Evolutionary conservation across 2,888 invertebrate genomes (phyloP).

Genomic region (Stenoptilia bipunctidactyla): DNA sequence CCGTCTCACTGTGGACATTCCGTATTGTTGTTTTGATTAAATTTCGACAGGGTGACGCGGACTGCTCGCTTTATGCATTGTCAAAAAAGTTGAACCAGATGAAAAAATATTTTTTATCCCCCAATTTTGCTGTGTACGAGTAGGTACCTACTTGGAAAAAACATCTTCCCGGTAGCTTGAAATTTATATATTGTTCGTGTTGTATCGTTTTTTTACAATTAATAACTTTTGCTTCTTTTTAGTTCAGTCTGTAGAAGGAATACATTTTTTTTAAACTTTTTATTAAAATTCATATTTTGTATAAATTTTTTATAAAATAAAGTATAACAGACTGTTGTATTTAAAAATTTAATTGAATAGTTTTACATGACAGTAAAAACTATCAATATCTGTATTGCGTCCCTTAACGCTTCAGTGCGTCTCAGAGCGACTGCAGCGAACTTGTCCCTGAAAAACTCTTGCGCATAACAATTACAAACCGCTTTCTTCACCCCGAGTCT

Average conservation of each 20-base stretch:
- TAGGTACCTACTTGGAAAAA: not conserved
- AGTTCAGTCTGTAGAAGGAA: no score
- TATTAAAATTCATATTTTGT: no score
- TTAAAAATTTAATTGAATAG: no score
- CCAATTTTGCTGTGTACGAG: conserved; percentile 3
- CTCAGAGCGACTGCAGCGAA: conserved; percentile 24
- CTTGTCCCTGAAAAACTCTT: conserved; percentile 42
- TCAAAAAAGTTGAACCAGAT: conserved; percentile 27
- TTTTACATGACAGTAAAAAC: no score
- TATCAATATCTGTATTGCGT: conserved; percentile 12
- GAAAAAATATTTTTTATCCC: conserved; percentile 25
- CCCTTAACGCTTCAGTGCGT: conserved; percentile 39
- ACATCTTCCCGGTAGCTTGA: not conserved
- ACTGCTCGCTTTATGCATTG: conserved; percentile 44
- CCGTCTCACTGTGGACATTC: conserved; percentile 29
- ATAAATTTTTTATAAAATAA: no score
- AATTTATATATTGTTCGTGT: not conserved
- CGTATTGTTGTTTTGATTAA: conserved; percentile 64
- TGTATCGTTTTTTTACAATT: no score
- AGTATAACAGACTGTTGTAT: no score
- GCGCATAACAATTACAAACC: conserved; percentile 40
- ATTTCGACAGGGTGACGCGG: conserved; percentile 49
- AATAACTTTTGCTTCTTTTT: no score
- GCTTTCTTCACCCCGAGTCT: conserved; percentile 50
- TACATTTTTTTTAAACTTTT: no score